Evolutionary conservation across 2,797 vertebrate genomes (phyloP), one percentile per base, ranked within the genome.

Genomic region (Etheostoma perlongum): DNA sequence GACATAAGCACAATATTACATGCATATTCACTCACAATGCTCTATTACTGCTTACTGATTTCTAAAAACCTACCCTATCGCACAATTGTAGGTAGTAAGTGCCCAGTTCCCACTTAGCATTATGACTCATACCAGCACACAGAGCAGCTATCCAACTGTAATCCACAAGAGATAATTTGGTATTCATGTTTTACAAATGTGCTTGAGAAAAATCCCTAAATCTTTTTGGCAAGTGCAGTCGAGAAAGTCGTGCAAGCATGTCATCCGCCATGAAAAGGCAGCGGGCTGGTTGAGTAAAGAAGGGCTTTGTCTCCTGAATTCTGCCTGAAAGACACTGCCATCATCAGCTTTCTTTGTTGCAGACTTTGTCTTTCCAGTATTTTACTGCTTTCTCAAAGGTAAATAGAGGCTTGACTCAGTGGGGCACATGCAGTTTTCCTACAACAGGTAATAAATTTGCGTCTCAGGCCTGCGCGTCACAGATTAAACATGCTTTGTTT

Each of bases 401-500:
- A 95, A 95, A 95, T 90, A 94, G 93, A 93, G 90, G 94, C 91
- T 90, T 86, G 88, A 89, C 93, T 92, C 88, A 70, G 67, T 88
- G 87, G 86, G 91, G 91, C 87, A 89, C 89, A 72, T 83, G 90
- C 80, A 88, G 88, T 90, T 85, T 92, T 86, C 86, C 85, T 91
- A 93, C 90, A 95, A 93, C 93, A 89, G 67, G 88, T 92, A 96
- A 96, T 95, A 94, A 87, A 94, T 94, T 92, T 88, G 72, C 85
- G 92, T 93, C 94, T 93, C 91, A 81, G 90, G 88, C 82, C 73
- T 89, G 86, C 93, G 72, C 85, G 91, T 94, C 88, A 83, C 81
- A 93, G 96, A 96, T 97, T 96, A 95, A 93, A 95, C 95, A 93
- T 92, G 95, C 95, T 94, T 86, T 95, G 94, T 96, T 89, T 95